Evolutionary conservation across 2,113 vertebrate species (phyloP), one percentile per base, ranked within the genome.

Genomic region (Heterotis niloticus): DNA sequence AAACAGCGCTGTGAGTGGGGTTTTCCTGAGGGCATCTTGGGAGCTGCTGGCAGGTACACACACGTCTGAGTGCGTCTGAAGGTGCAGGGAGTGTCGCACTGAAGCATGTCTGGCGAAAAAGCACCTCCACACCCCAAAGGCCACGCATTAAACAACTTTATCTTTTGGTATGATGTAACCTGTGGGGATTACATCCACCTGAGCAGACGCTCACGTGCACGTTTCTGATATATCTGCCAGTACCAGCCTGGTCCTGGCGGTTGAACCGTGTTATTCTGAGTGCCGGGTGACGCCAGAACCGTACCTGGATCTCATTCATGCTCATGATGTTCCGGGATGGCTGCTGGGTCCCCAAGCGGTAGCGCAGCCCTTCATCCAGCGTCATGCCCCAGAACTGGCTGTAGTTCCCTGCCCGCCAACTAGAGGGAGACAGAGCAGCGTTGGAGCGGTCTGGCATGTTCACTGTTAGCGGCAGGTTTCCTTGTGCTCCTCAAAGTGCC

Each of bases 271-370:
- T 72, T 11, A 72, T 20, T 13, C 10, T 20, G 20, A 10, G 18
- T 12, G 9, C 66, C 16, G 51, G 14, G n/a, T 7, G 52, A 26
- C 28, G 4, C 4, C 17, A 16, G n/a, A 62, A 28, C 87, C 93
- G 91, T 88, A 99, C 98, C 69, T 97, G 94, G 68, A 99, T 93
- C 88, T 98, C 95, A 29, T 98, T 98, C 96, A 98, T 99, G 91
- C 92, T 96, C 94, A 96, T 93, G 76, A 98, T 92, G 0, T 92
- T 92, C 78, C 91, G 88, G 64, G 96, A 93, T 0, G 98, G 98
- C 0, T 92, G 91, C 84, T 93, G 90, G 12, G 98, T 99, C 70
- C 98, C 98, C 87, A 99, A 91, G 10, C 98, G 94, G 88, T 94
- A 91, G 12, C 88, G 94, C 82, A 99, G 92, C 57, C 96, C 98